Evolutionary conservation across 2,888 invertebrate genomes (phyloP), one percentile per base, ranked within the genome.

Genomic region (Brachyopa scutellaris): DNA sequence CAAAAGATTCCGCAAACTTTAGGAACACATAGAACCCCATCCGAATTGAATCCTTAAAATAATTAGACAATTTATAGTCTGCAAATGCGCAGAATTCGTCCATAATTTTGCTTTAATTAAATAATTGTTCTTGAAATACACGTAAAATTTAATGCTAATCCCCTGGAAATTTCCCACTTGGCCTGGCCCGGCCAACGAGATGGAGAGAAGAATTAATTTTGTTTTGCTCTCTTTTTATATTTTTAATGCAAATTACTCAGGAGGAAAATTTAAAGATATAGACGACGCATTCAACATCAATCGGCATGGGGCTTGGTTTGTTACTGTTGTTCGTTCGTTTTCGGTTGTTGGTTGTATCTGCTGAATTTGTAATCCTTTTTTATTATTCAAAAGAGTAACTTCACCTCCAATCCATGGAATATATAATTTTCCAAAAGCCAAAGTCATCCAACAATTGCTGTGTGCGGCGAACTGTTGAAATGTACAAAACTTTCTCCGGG

Each of bases 331-430:
- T 31, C n/a, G n/a, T n/a, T n/a, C n/a, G n/a, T n/a, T 55, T 0
- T 26, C 15, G 4, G 17, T 62, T 42, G 33, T 49, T 62, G 61
- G 64, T 38, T 38, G 69, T 64, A 66, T 77, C 72, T 77, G 33
- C 59, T 77, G 70, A 82, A 77, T 82, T 82, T 82, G 76, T 82
- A 76, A 82, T 82, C 80, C 70, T 77, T 82, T 77, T 82, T 82
- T 72, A 82, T 77, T 82, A 82, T 82, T 82, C 70, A 72, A 72
- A 82, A 82, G 70, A 82, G 66, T 66, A 66, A 66, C 66, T 77
- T 72, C 70, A 82, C 82, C 70, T 82, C 66, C 55, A 72, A 67
- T 80, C 66, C 77, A 72, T 59, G 55, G 70, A 82, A 82, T 77
- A 66, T 77, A 70, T 61, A 82, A 82, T 82, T 66, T 72, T 53